Base-by-base conservation (phyloP, 2,113 vertebrate genomes). In the Cebus imitator region DNA sequence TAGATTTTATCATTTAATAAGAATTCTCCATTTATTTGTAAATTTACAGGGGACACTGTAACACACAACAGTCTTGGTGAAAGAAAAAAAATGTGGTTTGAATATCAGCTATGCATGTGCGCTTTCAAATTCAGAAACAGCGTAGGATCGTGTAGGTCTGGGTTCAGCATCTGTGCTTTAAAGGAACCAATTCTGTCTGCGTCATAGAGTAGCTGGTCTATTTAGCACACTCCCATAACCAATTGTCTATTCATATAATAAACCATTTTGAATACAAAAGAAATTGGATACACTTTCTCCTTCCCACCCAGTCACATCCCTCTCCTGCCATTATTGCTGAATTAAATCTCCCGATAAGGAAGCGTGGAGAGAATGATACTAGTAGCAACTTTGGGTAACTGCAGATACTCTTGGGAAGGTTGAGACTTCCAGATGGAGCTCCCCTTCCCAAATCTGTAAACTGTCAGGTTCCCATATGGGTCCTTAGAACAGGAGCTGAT, bases 281-380 rank as follows among this genome's bases (percentile, higher is more conserved):
- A 30, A 8, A 13, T 23, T 30, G 32, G 27, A 17, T 16, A 35
- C 68, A 12, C 14, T 50, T 32, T 57, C 48, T 79, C 23, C n/a
- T 37, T 4, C 3, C 9, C 17, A 18, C 45, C 6, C 5, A 18
- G 43, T 37, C 61, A n/a, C 0, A 0, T 2, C 48, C 5, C 11
- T 43, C 7, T 1, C 10, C 10, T 21, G 25, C n/a, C 8, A 40
- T 23, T 21, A 8, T 37, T 57, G 79, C 18, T 30, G 40, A 84
- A 40, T 84, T 43, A 30, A 78, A 55, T n/a, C 21, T 32, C 18
- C 61, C 32, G 4, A 48, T 27, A 10, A 18, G 1, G 17, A 25
- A 68, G 0, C 3, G 11, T 16, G 20, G 16, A 40, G 43, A 5
- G 5, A 93, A 12, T 6, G 1, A 21, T 48, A 11, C 10, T 20